Conservation (phyloP, 2,888 invertebrate species). For the Flabesymbios commensalis region DNA sequence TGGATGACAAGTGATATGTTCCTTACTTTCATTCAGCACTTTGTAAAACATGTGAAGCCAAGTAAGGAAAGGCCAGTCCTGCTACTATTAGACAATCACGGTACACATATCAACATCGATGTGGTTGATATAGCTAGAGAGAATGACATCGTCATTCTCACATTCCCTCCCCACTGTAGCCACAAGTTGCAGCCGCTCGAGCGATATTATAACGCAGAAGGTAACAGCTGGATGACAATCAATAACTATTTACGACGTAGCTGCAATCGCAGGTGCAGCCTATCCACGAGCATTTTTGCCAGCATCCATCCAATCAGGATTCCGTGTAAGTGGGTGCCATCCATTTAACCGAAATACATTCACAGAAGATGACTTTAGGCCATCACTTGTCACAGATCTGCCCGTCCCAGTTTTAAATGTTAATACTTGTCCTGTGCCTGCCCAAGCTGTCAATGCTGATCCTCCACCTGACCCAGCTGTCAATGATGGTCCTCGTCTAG, state of each 20-base stretch:
- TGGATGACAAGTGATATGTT: conserved; percentile 49
- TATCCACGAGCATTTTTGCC: conserved; percentile 55
- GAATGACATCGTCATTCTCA: conserved; percentile 56
- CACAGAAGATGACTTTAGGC: conserved; percentile 32
- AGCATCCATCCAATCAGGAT: conserved; percentile 53
- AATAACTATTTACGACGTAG: conserved; percentile 60
- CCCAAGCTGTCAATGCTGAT: too few species aligned
- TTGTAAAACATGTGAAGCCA: conserved; percentile 42
- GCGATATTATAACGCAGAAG: conserved; percentile 42
- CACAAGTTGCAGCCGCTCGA: conserved; percentile 62
- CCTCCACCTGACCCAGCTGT: too few species aligned
- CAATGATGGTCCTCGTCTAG: too few species aligned
- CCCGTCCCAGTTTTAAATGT: too few species aligned
- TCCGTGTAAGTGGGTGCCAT: conserved; percentile 51
- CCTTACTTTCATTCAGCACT: conserved; percentile 43
- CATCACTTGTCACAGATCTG: background rate
- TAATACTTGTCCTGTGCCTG: too few species aligned
- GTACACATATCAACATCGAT: conserved; percentile 40
- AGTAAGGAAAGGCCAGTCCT: conserved; percentile 41
- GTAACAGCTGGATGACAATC: conserved; percentile 46
- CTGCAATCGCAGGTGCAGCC: conserved; percentile 51
- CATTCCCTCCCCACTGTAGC: conserved; percentile 59
- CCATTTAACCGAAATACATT: conserved; percentile 51
- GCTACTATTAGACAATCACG: conserved; percentile 48
- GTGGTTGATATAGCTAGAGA: conserved; percentile 48